Conservation (phyloP, 2,888 invertebrate genomes). For the Crepidodera aurea region DNA sequence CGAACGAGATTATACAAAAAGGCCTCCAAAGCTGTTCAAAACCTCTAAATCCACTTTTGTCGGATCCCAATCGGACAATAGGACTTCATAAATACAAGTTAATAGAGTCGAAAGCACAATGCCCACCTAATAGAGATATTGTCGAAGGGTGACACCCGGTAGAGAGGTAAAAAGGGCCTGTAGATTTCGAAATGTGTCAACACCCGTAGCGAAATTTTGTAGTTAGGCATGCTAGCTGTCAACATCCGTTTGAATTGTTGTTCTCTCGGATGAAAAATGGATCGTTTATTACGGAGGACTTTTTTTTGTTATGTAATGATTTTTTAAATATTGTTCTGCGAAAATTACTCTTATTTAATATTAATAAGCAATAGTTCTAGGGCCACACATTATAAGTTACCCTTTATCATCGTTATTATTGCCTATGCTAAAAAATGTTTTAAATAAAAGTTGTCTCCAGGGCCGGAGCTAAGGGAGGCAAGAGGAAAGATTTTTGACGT, state of each 20-base stretch:
- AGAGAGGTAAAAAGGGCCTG: slow-evolving; percentile 31
- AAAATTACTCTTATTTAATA: no score
- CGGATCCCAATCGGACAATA: slow-evolving; percentile 32
- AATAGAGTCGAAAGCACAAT: slow-evolving; percentile 55
- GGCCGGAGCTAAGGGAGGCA: no score
- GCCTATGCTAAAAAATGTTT: no score
- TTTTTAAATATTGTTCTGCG: no score
- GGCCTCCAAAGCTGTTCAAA: background rate
- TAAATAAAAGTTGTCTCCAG: no score
- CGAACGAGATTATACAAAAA: background rate
- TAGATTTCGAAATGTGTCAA: slow-evolving; percentile 37
- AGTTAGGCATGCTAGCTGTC: slow-evolving; percentile 38
- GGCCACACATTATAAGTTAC: no score
- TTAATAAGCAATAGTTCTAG: no score
- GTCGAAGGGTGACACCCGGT: slow-evolving; percentile 53
- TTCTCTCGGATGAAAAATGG: slow-evolving; percentile 36
- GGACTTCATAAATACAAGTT: slow-evolving; percentile 58
- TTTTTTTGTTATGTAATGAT: no score
- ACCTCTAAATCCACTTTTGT: slow-evolving; percentile 3
- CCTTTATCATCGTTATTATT: no score
- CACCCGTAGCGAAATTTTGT: slow-evolving; percentile 41
- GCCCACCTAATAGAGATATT: slow-evolving; percentile 59
- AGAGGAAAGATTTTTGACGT: no score
- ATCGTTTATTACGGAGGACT: slow-evolving; percentile 7
- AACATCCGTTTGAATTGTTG: slow-evolving; percentile 32